Percentiles rank a stretch among this genome's conserved stretches.
These are phyloP conservation scores for Parotocinclus haroldoi DNA, from an alignment of 2,797 vertebrate species.

Conservation along the genomic window DNA sequence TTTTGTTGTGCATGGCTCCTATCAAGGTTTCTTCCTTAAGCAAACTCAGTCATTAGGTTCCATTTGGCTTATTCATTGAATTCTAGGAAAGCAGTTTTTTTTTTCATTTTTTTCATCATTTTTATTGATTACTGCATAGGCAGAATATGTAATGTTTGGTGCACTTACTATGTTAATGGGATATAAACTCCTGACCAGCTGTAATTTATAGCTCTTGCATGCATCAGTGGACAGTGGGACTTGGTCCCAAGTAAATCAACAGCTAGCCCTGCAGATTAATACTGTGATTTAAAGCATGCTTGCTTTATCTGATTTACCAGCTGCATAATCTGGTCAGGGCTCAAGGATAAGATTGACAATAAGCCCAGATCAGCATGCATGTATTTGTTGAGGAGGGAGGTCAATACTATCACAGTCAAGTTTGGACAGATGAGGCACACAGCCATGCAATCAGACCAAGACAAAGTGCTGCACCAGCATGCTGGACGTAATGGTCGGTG, in stretches of 20 bases:
- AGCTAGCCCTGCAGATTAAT: constrained; percentile 39
- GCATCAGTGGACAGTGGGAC: constrained; percentile 14
- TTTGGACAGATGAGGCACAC: constrained; percentile 3
- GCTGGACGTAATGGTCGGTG: constrained; percentile 41
- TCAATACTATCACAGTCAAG: constrained; percentile 27
- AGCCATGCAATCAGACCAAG: constrained; percentile 15
- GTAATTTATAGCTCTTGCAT: too few relatives aligned
- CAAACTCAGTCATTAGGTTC: too few relatives aligned
- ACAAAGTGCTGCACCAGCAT: constrained; percentile 45
- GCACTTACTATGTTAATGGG: too few relatives aligned
- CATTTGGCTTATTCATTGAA: too few relatives aligned
- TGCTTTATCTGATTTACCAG: constrained; percentile 39
- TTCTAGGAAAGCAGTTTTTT: too few relatives aligned
- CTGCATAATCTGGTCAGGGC: constrained; percentile 33
- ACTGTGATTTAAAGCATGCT: constrained; percentile 17
- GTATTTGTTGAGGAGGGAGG: constrained; percentile 2
- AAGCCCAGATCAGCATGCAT: constrained; percentile 36
- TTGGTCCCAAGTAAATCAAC: constrained; percentile 30
- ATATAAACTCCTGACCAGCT: too few relatives aligned
- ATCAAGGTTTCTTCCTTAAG: too few relatives aligned
- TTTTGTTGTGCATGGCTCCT: too few relatives aligned
- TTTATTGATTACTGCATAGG: too few relatives aligned
- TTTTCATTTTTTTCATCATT: too few relatives aligned
- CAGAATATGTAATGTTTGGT: too few relatives aligned
- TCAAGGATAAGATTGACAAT: constrained; percentile 38